Conservation (phyloP, 2,888 invertebrate species). For the Hypolimnas misippus region DNA sequence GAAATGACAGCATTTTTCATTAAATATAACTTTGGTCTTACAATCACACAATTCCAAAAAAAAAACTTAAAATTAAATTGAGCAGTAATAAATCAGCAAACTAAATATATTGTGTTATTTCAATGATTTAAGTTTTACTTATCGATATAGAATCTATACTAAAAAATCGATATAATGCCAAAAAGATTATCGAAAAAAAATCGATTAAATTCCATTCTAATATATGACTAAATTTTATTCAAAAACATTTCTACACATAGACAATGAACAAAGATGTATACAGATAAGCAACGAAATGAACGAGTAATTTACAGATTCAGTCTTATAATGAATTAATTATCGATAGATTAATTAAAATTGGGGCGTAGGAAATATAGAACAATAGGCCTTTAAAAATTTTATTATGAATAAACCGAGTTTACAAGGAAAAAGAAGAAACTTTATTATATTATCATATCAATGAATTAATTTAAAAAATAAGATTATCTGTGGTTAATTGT, state of each 20-base stretch:
- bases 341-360: slow-evolving; percentile 12
- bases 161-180: slow-evolving; percentile 1
- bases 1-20: neutral
- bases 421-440: neutral
- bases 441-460: slow-evolving; percentile 12
- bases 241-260: neutral
- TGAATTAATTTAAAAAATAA: neutral
- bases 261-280: neutral
- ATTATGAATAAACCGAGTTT: neutral
- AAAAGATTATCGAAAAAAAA: neutral
- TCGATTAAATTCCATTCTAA: slow-evolving; percentile 6
- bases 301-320: slow-evolving; percentile 28
- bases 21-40: slow-evolving; percentile 4
- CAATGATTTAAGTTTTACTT: slow-evolving; percentile 1
- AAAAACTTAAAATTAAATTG: slow-evolving; percentile 29
- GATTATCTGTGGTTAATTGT: too few species aligned
- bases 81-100: slow-evolving; percentile 25
- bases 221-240: neutral
- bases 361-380: slow-evolving; percentile 8
- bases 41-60: slow-evolving; percentile 15
- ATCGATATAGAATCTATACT: slow-evolving; percentile 5
- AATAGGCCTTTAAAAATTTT: slow-evolving; percentile 18
- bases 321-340: slow-evolving; percentile 31
- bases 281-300: slow-evolving; percentile 12
- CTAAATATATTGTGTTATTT: slow-evolving; percentile 6